A percentile compares a stretch with the other conserved stretches of the same genome.
Evolutionary conservation across 2,797 vertebrate species (phyloP).

Genomic region (Podargus strigoides): DNA sequence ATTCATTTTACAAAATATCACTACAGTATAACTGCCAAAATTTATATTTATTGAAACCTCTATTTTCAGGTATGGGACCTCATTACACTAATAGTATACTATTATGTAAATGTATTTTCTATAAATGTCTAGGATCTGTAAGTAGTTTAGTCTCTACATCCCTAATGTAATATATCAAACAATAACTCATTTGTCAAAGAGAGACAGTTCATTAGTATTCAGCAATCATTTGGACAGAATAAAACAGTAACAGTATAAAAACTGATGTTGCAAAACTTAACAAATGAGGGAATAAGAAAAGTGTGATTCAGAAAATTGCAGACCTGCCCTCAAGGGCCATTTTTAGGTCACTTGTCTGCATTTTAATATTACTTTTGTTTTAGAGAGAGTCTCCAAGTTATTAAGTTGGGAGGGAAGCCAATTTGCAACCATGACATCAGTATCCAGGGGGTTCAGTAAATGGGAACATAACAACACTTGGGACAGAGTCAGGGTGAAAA

Average conservation of each 20-base stretch:
- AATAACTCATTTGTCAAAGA: conserved; percentile 78
- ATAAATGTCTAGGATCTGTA: conserved; percentile 69
- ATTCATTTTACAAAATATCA: conserved; percentile 1
- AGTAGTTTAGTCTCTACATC: conserved; percentile 71
- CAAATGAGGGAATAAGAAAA: conserved; percentile 74
- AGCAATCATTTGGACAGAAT: conserved; percentile 67
- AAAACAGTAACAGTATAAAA: conserved; percentile 74
- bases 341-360: conserved; percentile 75
- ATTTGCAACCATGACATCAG: conserved; percentile 65
- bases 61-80: conserved; percentile 57
- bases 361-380: conserved; percentile 78
- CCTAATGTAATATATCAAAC: conserved; percentile 75
- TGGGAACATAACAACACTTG: conserved; percentile 54
- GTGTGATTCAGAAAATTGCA: conserved; percentile 69
- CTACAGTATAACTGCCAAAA: background rate
- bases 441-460: conserved; percentile 68
- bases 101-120: conserved; percentile 71
- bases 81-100: conserved; percentile 68
- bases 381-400: conserved; percentile 62
- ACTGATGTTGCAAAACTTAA: conserved; percentile 75
- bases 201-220: conserved; percentile 75
- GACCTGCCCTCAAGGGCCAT: conserved; percentile 65
- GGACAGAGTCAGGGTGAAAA: conserved; percentile 31
- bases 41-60: conserved; percentile 32
- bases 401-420: conserved; percentile 68